Evolutionary conservation across 2,888 invertebrate genomes (phyloP).

Genomic region (Chamaedrilus cognettii): DNA sequence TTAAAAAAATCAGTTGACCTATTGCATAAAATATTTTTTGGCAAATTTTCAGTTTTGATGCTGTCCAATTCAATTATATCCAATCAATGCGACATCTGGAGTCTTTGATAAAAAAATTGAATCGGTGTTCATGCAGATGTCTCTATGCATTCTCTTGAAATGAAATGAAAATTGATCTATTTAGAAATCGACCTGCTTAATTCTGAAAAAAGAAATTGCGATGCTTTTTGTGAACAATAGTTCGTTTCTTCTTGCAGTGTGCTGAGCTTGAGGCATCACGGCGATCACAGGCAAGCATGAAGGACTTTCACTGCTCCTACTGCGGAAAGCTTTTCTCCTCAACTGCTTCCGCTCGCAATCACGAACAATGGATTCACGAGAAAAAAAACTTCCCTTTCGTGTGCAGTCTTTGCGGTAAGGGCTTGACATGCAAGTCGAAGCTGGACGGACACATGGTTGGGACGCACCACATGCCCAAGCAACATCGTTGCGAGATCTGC

Average conservation of each 20-base stretch:
- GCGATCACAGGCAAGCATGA: neutral
- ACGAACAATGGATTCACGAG: slow-evolving; percentile 5
- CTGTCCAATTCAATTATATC: too few relatives aligned
- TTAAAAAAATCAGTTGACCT: too few relatives aligned
- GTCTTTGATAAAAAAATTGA: too few relatives aligned
- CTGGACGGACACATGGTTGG: slow-evolving; percentile 6
- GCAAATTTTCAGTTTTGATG: too few relatives aligned
- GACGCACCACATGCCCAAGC: slow-evolving; percentile 11
- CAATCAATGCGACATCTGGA: too few relatives aligned
- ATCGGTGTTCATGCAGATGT: too few relatives aligned
- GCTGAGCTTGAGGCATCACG: neutral
- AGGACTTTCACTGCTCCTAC: slow-evolving; percentile 1
- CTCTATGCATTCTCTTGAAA: too few relatives aligned
- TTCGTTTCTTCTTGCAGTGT: too few relatives aligned
- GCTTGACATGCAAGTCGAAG: neutral
- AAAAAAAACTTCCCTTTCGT: slow-evolving; percentile 5
- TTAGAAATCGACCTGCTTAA: too few relatives aligned
- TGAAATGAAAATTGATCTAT: too few relatives aligned
- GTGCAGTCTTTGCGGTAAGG: slow-evolving; percentile 13
- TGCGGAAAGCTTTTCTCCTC: slow-evolving; percentile 12
- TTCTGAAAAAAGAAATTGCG: too few relatives aligned
- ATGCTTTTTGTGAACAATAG: neutral
- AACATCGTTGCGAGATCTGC: slow-evolving; percentile 4
- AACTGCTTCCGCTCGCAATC: neutral
- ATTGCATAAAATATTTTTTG: too few relatives aligned